These are phyloP conservation scores for Hozukius guyotensis DNA, from an alignment of 2,797 vertebrate species.

Conservation along the genomic window DNA sequence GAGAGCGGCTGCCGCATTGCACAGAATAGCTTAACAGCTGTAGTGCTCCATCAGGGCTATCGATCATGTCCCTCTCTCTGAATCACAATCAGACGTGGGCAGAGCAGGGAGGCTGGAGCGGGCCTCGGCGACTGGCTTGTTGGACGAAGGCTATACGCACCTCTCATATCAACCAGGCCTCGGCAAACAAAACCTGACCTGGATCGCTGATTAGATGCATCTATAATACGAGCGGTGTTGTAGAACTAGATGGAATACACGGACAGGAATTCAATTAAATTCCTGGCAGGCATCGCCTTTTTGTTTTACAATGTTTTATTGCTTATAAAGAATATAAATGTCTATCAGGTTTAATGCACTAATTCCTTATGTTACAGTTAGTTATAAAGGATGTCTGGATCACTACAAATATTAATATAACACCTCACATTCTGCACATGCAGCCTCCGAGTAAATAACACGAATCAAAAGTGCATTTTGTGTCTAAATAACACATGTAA, in stretches of 20 bases:
- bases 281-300: neutral
- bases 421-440: neutral
- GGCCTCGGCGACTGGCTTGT: slow-evolving; percentile 58
- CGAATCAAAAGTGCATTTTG: neutral
- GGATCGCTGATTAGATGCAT: slow-evolving; percentile 58
- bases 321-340: neutral
- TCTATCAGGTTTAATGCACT: neutral
- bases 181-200: slow-evolving; percentile 64
- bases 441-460: neutral
- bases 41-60: slow-evolving; percentile 78
- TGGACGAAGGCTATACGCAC: slow-evolving; percentile 56
- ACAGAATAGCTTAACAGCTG: slow-evolving; percentile 82
- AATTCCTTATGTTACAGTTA: neutral
- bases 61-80: slow-evolving; percentile 80
- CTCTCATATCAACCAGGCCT: slow-evolving; percentile 71
- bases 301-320: neutral
- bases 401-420: neutral
- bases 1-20: slow-evolving; percentile 78
- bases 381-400: neutral
- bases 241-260: slow-evolving; percentile 1
- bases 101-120: slow-evolving; percentile 63
- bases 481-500: neutral
- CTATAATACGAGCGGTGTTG: slow-evolving; percentile 8
- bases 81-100: slow-evolving; percentile 80
- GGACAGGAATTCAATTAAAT: neutral